Evolutionary conservation across 1,140 invertebrate species (phyloP).

Genomic region (Melipona quadrifasciata): DNA sequence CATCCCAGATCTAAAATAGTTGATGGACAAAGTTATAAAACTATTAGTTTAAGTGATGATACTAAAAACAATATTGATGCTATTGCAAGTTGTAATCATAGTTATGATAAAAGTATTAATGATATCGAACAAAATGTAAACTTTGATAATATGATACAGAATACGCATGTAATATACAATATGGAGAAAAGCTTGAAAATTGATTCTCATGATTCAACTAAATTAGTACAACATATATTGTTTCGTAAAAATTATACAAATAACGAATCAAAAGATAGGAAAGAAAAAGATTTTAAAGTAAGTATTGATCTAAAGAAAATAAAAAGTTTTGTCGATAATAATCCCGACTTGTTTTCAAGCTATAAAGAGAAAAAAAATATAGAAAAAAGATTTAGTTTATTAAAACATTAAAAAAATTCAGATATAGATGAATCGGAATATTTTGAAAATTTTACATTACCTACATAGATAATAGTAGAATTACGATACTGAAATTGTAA

Average conservation of each 20-base stretch:
- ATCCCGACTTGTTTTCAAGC: slow-evolving; percentile 69
- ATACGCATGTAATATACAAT: slow-evolving; percentile 32
- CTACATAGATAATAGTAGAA: no score
- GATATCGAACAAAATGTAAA: neutral
- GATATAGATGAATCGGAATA: neutral
- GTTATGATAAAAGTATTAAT: neutral
- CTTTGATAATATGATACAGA: neutral
- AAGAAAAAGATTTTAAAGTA: slow-evolving; percentile 65
- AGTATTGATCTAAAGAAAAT: slow-evolving; percentile 77
- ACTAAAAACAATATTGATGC: neutral
- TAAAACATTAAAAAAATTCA: slow-evolving; percentile 5
- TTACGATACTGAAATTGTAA: neutral
- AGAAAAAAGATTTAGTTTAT: neutral
- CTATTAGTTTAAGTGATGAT: slow-evolving; percentile 30
- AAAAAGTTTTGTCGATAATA: slow-evolving; percentile 63
- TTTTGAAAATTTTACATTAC: neutral
- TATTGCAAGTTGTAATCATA: neutral
- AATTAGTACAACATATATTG: neutral
- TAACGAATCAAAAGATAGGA: neutral
- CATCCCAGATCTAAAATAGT: neutral
- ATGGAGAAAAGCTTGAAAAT: neutral
- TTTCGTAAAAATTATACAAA: slow-evolving; percentile 11
- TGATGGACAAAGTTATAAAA: slow-evolving; percentile 15
- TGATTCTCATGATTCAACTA: neutral
- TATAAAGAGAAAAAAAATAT: slow-evolving; percentile 3